phyloP scores from a whole-genome alignment of 2,888 invertebrate species.

The Spodoptera picta region DNA sequence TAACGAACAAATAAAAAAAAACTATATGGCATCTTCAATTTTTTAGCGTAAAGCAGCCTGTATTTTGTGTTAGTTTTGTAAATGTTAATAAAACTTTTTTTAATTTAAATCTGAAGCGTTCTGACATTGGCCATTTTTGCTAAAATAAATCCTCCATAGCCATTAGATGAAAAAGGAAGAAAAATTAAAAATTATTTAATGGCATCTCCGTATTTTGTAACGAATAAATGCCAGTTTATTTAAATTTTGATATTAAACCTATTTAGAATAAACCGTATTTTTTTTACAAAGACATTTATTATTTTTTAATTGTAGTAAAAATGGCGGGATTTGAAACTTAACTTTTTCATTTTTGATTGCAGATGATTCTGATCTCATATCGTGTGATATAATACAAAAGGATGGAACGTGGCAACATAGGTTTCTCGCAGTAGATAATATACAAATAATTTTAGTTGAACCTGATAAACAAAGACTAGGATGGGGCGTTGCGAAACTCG shows the following conservation, averaged over 20 bases:
- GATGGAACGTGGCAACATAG: slow-evolving; percentile 96
- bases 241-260: neutral
- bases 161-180: slow-evolving; percentile 8
- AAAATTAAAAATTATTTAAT: slow-evolving; percentile 11
- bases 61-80: neutral
- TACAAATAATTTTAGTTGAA: slow-evolving; percentile 98
- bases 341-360: slow-evolving; percentile 62
- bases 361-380: slow-evolving; percentile 99
- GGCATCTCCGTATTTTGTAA: slow-evolving; percentile 12
- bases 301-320: slow-evolving; percentile 1
- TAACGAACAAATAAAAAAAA: slow-evolving; percentile 20
- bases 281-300: neutral
- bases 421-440: slow-evolving; percentile 98
- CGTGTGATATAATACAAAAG: slow-evolving; percentile 97
- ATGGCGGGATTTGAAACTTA: slow-evolving; percentile 1
- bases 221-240: neutral
- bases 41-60: neutral
- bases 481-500: slow-evolving; percentile 99
- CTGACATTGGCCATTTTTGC: neutral
- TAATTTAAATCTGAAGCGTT: neutral
- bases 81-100: neutral
- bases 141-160: neutral
- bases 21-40: slow-evolving; percentile 10
- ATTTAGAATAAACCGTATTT: neutral
- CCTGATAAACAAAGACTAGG: slow-evolving; percentile 98